Evolutionary conservation across 2,113 vertebrate species (phyloP).

Genomic region (Brachyistius frenatus): DNA sequence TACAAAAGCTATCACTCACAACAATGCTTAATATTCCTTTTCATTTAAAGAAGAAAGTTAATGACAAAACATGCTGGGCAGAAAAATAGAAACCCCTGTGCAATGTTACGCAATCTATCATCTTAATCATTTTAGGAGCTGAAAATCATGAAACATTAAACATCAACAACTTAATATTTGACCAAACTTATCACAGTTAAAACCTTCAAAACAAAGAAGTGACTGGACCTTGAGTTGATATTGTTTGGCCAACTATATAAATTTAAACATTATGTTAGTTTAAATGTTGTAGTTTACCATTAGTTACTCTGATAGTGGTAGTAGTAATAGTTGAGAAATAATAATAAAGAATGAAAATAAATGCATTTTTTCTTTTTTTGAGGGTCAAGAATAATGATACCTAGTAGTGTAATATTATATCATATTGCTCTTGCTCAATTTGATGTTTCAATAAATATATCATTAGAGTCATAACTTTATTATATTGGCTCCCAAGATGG

Average conservation of each 20-base stretch:
- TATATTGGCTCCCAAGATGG: no score
- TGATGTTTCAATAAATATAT: no score
- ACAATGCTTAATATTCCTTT: constrained; percentile 24
- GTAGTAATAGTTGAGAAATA: no score
- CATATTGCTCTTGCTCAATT: no score
- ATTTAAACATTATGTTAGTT: background rate
- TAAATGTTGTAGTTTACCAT: background rate
- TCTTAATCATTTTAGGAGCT: background rate
- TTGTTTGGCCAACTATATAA: background rate
- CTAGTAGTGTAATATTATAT: no score
- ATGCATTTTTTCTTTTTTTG: no score
- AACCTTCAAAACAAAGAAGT: background rate
- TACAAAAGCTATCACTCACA: constrained; percentile 32
- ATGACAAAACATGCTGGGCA: background rate
- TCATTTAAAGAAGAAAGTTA: constrained; percentile 8
- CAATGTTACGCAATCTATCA: background rate
- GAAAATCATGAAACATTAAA: background rate
- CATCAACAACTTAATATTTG: background rate
- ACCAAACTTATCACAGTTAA: background rate
- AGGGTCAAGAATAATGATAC: no score
- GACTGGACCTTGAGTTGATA: background rate
- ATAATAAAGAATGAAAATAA: no score
- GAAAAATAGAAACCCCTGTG: background rate
- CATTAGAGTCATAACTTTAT: no score
- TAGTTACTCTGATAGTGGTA: no score